Evolutionary conservation across 2,113 vertebrate genomes (phyloP).

Genomic region (Callorhinus ursinus): DNA sequence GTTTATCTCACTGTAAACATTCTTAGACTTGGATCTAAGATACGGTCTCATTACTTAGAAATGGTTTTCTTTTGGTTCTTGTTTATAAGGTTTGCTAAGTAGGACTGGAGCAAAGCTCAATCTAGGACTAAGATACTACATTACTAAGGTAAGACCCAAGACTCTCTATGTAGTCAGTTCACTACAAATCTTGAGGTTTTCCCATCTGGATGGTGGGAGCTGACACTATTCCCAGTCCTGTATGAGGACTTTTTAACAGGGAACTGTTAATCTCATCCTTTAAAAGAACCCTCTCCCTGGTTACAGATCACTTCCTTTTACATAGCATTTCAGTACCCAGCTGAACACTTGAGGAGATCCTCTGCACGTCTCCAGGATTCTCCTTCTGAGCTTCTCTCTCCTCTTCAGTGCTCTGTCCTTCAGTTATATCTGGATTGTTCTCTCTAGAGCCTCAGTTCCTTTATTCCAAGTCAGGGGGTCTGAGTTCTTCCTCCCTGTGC

Average conservation of each 20-base stretch:
- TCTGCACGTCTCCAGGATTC: neutral
- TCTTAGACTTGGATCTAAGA: neutral
- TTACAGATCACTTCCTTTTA: neutral
- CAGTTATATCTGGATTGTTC: neutral
- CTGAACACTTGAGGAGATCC: rapidly evolving
- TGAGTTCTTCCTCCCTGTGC: neutral
- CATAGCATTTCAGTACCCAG: rapidly evolving
- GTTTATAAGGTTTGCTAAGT: neutral
- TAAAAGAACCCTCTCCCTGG: neutral
- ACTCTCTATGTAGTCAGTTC: neutral
- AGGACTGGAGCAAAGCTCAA: neutral
- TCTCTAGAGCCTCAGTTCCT: neutral
- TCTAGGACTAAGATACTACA: neutral
- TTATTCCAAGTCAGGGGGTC: rapidly evolving
- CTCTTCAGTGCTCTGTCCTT: neutral
- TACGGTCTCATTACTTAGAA: neutral
- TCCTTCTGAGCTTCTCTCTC: neutral
- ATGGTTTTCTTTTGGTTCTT: neutral
- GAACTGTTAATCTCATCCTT: neutral
- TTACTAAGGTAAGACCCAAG: neutral
- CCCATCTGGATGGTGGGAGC: too few species aligned
- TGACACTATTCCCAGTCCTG: rapidly evolving
- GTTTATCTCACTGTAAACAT: neutral
- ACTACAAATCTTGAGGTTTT: neutral
- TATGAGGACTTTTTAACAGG: neutral